Conservation (phyloP, 1,140 invertebrate genomes). For the Pantala flavescens region DNA sequence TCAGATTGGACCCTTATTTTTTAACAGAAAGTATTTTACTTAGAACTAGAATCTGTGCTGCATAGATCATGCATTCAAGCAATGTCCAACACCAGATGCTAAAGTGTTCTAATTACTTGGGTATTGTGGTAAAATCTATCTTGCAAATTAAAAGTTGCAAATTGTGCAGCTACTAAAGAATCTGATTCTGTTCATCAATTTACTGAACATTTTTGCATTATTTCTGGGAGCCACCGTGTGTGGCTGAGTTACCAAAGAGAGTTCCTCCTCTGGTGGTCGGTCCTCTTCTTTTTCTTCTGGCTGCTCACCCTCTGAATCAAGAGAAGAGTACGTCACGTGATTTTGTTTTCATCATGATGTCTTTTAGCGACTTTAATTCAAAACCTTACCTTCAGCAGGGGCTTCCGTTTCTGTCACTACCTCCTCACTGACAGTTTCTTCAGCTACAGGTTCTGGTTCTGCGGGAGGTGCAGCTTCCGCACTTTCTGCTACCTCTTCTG, state of each 20-base stretch:
- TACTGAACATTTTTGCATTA: too few relatives aligned
- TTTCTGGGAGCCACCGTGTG: too few relatives aligned
- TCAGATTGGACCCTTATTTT: neutral
- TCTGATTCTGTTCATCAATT: too few relatives aligned
- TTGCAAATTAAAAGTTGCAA: too few relatives aligned
- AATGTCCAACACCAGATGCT: too few relatives aligned
- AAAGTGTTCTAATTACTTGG: too few relatives aligned
- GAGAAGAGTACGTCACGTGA: neutral
- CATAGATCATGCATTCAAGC: too few relatives aligned
- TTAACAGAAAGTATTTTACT: too few relatives aligned
- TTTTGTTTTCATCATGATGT: neutral
- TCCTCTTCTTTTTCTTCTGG: constrained; percentile 23
- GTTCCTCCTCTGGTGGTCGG: constrained; percentile 12
- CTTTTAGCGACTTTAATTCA: neutral
- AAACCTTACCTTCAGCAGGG: neutral
- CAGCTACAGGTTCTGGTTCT: constrained; percentile 13
- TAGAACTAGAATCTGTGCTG: too few relatives aligned
- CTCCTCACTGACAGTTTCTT: constrained; percentile 14
- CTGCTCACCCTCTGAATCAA: constrained; percentile 18
- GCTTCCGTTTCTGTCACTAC: constrained; percentile 3
- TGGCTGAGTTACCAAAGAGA: neutral
- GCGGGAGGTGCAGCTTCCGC: constrained; percentile 16
- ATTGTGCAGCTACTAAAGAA: too few relatives aligned
- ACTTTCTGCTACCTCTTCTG: constrained; percentile 13
- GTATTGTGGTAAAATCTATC: too few relatives aligned